Percentiles rank a stretch among this genome's conserved stretches.
phyloP scores from a whole-genome alignment of 2,797 vertebrate species.

The Darevskia nairensis region DNA sequence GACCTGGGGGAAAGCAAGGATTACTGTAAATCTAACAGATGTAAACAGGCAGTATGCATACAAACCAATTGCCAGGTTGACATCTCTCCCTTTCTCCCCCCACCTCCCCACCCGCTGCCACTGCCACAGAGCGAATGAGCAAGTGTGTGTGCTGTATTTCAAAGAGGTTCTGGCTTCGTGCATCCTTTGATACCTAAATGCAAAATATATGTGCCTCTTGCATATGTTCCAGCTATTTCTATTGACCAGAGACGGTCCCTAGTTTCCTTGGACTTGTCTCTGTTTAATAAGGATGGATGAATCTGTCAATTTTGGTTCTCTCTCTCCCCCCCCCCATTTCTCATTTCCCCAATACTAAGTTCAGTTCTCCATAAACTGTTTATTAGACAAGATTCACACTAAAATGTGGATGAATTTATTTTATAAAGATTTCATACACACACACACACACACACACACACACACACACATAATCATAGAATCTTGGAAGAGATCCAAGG shows the following conservation, averaged over 20 bases:
- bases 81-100: background rate
- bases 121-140: too few relatives aligned
- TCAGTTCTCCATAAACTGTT: too few relatives aligned
- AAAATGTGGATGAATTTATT: too few relatives aligned
- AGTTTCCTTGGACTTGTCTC: background rate
- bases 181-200: background rate
- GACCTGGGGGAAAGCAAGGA: conserved; percentile 71
- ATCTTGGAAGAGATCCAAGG: too few relatives aligned
- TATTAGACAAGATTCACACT: too few relatives aligned
- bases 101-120: background rate
- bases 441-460: too few relatives aligned
- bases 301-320: too few relatives aligned
- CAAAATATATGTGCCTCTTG: background rate
- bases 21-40: conserved; percentile 72
- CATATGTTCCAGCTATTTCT: background rate
- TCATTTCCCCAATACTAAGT: too few relatives aligned
- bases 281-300: background rate
- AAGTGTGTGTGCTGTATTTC: background rate
- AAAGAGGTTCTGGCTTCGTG: background rate
- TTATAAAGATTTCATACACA: too few relatives aligned
- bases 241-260: background rate
- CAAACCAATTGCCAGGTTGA: conserved; percentile 7
- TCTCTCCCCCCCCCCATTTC: too few relatives aligned
- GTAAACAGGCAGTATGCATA: conserved; percentile 62
- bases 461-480: too few relatives aligned